Evolutionary conservation across 2,797 vertebrate genomes (phyloP), one percentile per base, ranked within the genome.

Genomic region (Fratercula arctica): DNA sequence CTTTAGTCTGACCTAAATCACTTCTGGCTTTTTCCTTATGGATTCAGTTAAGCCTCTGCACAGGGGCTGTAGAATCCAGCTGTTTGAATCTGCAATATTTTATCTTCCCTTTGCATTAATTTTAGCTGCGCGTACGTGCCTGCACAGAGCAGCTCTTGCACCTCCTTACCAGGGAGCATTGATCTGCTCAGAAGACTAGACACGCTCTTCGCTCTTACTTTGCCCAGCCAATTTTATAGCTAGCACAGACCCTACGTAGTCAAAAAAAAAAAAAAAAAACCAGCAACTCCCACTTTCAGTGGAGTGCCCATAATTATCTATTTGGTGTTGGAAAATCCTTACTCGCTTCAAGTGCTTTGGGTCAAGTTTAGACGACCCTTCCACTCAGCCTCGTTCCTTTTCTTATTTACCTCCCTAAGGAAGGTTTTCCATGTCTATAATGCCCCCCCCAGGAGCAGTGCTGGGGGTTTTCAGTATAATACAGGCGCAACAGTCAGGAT

Each of bases 1-100:
- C 74, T 91, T 81, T 82, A 73, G 35, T 78, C 43, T 90, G 79
- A 90, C 80, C 80, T 79, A 88, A 91, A 87, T 93, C 23, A 64
- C 53, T 79, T 82, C 87, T 21, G 63, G 26, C 54, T 95, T 90
- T 90, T 95, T 91, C 75, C 75, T 85, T 89, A 59, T 61, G 63
- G 57, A 75, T 69, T 94, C 68, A n/a, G 53, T 83, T 91, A 85
- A 86, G 61, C 46, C 33, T 83, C 53, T 93, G 74, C 41, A 50
- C 41, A 80, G 66, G 23, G 37, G 28, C 12, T 17, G 4, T 74
- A 77, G 75, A 37, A 83, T 74, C 53, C 0, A 0, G 11, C 46
- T 89, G 39, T 70, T 64, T 64, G 74, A 74, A 61, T 76, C 78
- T 75, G 21, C 33, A 72, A 4, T 56, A 16, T 64, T 92, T 83